Conservation (phyloP, 2,113 vertebrate genomes). For the Centropristis striata region DNA sequence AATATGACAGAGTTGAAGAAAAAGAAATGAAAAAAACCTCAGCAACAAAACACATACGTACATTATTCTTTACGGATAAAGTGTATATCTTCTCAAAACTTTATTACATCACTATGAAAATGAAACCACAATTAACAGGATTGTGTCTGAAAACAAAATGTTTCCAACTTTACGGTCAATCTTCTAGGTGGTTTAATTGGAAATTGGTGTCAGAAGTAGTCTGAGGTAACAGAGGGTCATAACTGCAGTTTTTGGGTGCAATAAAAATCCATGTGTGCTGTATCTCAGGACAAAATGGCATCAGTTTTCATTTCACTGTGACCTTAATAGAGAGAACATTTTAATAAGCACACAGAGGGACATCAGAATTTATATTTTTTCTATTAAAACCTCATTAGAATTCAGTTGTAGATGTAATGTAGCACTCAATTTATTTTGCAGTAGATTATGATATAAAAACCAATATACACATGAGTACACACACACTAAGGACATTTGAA, state of each 20-base stretch:
- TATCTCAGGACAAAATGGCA: background rate
- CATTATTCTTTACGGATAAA: too few species aligned
- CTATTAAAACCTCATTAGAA: slow-evolving; percentile 25
- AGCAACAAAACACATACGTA: too few species aligned
- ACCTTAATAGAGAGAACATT: background rate
- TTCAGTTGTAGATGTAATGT: slow-evolving; percentile 17
- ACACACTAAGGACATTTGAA: slow-evolving; percentile 15
- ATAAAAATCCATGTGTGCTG: background rate
- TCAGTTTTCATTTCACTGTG: slow-evolving; percentile 5
- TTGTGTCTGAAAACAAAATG: too few species aligned
- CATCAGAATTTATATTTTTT: background rate
- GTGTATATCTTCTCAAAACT: too few species aligned
- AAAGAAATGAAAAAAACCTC: too few species aligned
- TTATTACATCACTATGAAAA: too few species aligned
- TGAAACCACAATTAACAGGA: too few species aligned
- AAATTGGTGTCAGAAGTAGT: background rate
- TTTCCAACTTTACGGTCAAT: too few species aligned
- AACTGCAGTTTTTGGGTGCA: background rate
- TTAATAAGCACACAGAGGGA: slow-evolving; percentile 1
- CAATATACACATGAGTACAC: slow-evolving; percentile 46
- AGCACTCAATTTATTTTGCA: slow-evolving; percentile 13
- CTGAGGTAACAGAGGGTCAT: background rate
- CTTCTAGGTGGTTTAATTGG: background rate
- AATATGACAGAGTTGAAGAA: too few species aligned
- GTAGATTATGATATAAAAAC: slow-evolving; percentile 28